Conservation (phyloP, 2,113 vertebrate genomes). For the Tychaedon coryphoeus region DNA sequence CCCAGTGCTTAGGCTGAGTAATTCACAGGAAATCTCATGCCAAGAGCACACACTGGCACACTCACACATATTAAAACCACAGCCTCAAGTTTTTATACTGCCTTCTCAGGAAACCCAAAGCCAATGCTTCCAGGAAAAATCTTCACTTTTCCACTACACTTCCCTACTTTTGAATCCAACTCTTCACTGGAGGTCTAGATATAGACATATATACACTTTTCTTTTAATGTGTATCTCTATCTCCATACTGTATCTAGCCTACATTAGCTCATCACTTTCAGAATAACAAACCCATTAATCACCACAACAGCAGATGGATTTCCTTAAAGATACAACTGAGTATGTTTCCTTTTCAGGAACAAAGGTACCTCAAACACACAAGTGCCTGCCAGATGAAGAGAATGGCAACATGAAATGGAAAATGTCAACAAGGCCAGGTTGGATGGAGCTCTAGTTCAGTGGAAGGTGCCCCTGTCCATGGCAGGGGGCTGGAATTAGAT, state of each 20-base stretch:
- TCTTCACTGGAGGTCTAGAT: background rate
- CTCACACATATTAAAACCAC: background rate
- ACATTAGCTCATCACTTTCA: background rate
- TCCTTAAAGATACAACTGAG: background rate
- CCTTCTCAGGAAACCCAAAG: background rate
- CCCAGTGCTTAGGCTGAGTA: background rate
- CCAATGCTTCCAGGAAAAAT: background rate
- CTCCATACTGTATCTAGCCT: background rate
- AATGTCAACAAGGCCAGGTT: background rate
- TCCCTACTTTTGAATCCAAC: background rate
- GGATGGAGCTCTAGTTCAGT: background rate
- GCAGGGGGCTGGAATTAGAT: background rate
- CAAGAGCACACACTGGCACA: background rate
- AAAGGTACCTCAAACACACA: background rate
- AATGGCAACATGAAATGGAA: background rate
- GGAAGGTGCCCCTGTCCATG: background rate
- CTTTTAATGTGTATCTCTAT: background rate
- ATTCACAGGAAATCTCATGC: background rate
- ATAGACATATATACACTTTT: fast-evolving
- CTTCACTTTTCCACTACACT: background rate
- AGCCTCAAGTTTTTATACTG: background rate
- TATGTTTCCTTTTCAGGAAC: background rate
- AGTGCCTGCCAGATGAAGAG: background rate
- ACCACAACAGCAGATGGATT: background rate
- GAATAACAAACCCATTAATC: background rate